phyloP scores from a whole-genome alignment of 2,888 invertebrate genomes.

The Kuschelorhynchus macadamiae region DNA sequence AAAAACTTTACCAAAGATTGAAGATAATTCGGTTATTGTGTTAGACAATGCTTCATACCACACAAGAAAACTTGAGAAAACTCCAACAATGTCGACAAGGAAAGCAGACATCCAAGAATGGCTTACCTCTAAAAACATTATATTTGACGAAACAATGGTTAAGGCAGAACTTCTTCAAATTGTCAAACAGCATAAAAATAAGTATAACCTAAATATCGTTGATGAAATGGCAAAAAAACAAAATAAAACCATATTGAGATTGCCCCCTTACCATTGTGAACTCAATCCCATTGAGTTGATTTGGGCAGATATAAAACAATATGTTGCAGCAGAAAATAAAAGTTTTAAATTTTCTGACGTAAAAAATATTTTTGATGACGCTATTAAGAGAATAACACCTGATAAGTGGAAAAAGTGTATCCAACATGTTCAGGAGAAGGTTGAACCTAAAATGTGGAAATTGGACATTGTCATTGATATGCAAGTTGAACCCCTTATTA shows the following conservation, averaged over 20 bases:
- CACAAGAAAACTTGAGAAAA: constrained; percentile 39
- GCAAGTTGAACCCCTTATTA: too few relatives aligned
- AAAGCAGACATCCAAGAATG: constrained; percentile 53
- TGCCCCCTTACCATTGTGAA: too few relatives aligned
- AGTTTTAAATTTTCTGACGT: too few relatives aligned
- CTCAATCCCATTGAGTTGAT: too few relatives aligned
- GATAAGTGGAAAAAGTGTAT: too few relatives aligned
- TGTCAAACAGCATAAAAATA: constrained; percentile 50
- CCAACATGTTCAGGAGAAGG: too few relatives aligned
- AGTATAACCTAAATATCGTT: constrained; percentile 54
- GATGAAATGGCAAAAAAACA: constrained; percentile 57
- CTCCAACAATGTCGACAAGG: constrained; percentile 36
- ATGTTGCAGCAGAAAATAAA: too few relatives aligned
- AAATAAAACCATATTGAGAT: constrained; percentile 50
- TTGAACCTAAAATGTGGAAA: too few relatives aligned
- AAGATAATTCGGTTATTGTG: constrained; percentile 46
- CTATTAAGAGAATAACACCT: too few relatives aligned
- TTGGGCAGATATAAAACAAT: too few relatives aligned
- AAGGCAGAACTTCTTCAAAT: constrained; percentile 52
- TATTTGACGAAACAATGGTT: constrained; percentile 51
- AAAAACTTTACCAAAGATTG: constrained; percentile 38
- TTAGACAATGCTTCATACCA: constrained; percentile 52
- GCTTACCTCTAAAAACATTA: constrained; percentile 53
- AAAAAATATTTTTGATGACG: too few relatives aligned
- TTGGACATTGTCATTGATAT: too few relatives aligned